Base-by-base conservation (phyloP, 2,797 vertebrate genomes). In the Eupleurogrammus muticus region DNA sequence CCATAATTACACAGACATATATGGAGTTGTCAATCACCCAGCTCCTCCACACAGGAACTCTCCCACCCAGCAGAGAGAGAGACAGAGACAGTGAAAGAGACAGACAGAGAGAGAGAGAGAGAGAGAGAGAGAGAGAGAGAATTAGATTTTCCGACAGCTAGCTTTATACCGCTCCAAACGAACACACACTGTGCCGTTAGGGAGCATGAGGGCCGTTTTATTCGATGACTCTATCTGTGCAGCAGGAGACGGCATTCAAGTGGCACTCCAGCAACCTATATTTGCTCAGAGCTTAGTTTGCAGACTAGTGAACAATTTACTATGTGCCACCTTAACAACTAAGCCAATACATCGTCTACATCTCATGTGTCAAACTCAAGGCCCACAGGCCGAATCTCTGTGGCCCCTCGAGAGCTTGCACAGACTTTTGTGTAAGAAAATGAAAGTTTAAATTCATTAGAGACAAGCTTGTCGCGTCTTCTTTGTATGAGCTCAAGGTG, bases 1-100 rank as follows among this genome's bases (percentile, higher is more conserved):
- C 85, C 83, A 62, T 94, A 94, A 95, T 94, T 94, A 94, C 92
- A 92, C 89, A 91, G 91, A 89, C 91, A 90, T 92, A 92, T 90
- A 93, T 91, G 92, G 92, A 92, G 93, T 90, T 91, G 93, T 92
- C 94, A 93, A 90, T 95, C 94, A 93, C 12, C 23, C 7, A 48
- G 77, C 83, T 86, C 79, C 88, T 90, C 87, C 85, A 82, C 91
- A 90, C 87, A 92, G 90, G 90, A 93, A 92, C 85, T 90, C 90
- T 81, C 80, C 92, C 91, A 86, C 91, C 92, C 90, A 82, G 75
- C 77, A 23, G 77, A 77, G 70, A 49, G 76, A 74, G 28, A 28
- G 28, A 28, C 3, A 28, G 28, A 28, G 28, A 28, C 3, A 28
- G 28, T 3, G 28, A 28, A 6, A 28, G 28, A 6, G 6, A 3